Base-by-base conservation (phyloP, 2,888 invertebrate genomes). In the Allophyes oxyacanthae region DNA sequence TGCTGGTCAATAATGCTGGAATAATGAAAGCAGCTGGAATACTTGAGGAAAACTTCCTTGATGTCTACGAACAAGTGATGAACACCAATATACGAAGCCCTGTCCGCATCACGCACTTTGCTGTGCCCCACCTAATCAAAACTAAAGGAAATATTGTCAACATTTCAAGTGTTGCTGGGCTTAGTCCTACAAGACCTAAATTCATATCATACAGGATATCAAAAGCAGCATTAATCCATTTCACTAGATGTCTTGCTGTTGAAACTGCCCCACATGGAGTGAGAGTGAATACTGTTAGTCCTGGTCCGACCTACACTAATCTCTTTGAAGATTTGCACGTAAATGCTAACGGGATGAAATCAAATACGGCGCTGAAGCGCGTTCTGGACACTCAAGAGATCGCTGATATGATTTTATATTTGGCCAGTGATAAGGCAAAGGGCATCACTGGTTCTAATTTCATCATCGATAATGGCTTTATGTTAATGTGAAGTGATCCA, bases 211-310 rank as follows among this genome's bases (percentile, higher is more conserved):
- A 83, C 40, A 62, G 48, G 7, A 62, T 48, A 7, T 80, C 83
- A 0, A 86, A 86, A 46, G 83, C 84, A n/a, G 82, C 72, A 1
- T 9, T 86, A 7, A 68, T 76, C 13, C 78, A 78, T 53, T 86
- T 87, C 30, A 78, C 85, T 0, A 73, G 77, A 32, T 61, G 71
- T 4, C 66, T 64, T 4, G 86, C 85, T 11, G 86, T 98, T 36
- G 98, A 97, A 78, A 85, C 97, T 33, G 97, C 96, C 11, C 71
- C 94, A 0, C 95, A 95, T 81, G 95, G 96, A 57, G 96, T 98
- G 0, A 94, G 98, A 41, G 98, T 97, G 0, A 84, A 86, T 44
- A 33, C 75, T 0, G 60, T 84, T 0, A 80, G 77, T 44, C 84
- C 83, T 10, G 84, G 83, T 0, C 64, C 75, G 3, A 78, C 78